Conservation (phyloP, 2,113 vertebrate genomes). For the Calidris pugnax region DNA sequence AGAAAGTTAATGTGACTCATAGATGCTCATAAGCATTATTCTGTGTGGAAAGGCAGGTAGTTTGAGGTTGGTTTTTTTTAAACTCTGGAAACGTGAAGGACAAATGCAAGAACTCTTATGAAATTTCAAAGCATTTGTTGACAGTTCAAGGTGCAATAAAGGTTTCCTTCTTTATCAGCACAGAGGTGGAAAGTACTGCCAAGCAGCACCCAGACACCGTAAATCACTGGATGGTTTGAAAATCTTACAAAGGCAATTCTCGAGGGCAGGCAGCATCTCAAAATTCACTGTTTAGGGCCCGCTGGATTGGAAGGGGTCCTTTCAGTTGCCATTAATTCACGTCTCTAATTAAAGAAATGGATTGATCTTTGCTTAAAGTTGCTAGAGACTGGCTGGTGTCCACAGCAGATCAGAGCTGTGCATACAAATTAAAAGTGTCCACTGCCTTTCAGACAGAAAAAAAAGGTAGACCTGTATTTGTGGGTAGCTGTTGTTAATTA, state of each 20-base stretch:
- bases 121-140: constrained; percentile 5
- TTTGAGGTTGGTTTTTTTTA: not conserved
- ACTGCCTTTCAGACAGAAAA: not conserved
- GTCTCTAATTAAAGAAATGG: constrained; percentile 33
- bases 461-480: not conserved
- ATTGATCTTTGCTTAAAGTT: not conserved
- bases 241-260: not conserved
- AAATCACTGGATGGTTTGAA: constrained; percentile 2
- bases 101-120: not conserved
- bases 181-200: not conserved
- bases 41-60: not conserved
- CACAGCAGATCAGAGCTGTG: not conserved
- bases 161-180: constrained; percentile 14
- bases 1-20: not conserved
- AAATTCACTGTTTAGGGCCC: not conserved
- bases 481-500: not conserved
- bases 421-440: not conserved
- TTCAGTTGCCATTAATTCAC: constrained; percentile 15
- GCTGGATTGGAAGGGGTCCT: not conserved
- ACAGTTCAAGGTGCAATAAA: not conserved
- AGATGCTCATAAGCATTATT: not conserved
- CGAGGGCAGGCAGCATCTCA: not conserved
- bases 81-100: not conserved
- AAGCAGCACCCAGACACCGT: not conserved
- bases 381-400: not conserved